Evolutionary conservation across 1,140 invertebrate genomes (phyloP).

Genomic region (Nephotettix cincticeps): DNA sequence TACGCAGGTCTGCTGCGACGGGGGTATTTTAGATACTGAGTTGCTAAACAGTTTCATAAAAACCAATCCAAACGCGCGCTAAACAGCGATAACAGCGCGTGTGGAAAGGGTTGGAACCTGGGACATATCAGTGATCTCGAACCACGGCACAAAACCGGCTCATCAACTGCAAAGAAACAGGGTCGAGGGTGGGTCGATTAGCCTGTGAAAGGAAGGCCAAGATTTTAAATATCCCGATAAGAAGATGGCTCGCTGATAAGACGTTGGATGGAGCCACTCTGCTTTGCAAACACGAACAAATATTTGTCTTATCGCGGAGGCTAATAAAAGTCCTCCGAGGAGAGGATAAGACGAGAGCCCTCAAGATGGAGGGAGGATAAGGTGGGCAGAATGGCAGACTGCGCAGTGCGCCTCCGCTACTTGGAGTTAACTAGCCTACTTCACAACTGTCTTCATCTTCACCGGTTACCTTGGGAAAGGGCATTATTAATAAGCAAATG

Average conservation of each 20-base stretch:
- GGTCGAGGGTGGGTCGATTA: neutral
- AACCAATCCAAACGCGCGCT: no score
- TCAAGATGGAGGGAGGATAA: slow-evolving; percentile 12
- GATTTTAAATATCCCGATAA: neutral
- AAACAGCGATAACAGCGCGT: no score
- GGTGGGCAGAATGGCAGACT: neutral
- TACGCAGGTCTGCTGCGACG: no score
- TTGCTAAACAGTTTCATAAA: no score
- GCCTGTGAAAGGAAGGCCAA: neutral
- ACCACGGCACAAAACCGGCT: neutral
- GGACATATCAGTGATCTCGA: no score
- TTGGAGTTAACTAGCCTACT: neutral
- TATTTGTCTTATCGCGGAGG: neutral
- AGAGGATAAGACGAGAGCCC: neutral
- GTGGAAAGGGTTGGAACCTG: no score
- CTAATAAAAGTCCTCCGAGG: slow-evolving; percentile 3
- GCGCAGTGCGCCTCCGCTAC: neutral
- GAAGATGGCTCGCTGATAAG: neutral
- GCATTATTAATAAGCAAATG: slow-evolving; percentile 1
- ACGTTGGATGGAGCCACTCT: slow-evolving; percentile 1
- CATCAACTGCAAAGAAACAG: neutral
- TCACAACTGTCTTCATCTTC: neutral
- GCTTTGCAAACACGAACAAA: neutral
- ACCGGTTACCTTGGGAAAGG: neutral
- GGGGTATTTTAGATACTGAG: no score